A percentile compares a stretch with the other conserved stretches of the same genome.
Evolutionary conservation across 92 coral and sea anemone species (phyloP).

Genomic region (Parazoanthus darwini): DNA sequence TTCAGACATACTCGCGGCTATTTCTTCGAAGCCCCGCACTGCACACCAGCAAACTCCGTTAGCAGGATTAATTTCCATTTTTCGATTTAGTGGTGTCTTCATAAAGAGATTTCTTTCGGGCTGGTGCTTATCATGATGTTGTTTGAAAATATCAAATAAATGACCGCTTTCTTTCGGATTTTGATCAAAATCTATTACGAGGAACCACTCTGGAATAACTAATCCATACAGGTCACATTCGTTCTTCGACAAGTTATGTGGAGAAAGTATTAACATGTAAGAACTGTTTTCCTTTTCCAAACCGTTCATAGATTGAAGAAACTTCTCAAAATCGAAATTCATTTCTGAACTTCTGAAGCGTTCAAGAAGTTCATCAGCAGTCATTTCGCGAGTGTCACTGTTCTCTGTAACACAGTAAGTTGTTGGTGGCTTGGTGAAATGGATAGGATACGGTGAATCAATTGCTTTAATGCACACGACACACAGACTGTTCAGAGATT

Average conservation of each 20-base stretch:
- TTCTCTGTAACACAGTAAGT: conserved; percentile 45
- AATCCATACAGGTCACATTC: conserved; percentile 71
- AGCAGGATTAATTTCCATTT: conserved; percentile 63
- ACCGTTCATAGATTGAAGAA: conserved; percentile 52
- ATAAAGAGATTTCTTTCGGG: conserved; percentile 74
- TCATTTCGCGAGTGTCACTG: conserved; percentile 46
- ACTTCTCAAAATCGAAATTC: conserved; percentile 54
- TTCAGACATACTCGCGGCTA: conserved; percentile 57
- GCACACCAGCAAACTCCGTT: conserved; percentile 85
- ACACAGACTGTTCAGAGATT: conserved; percentile 38
- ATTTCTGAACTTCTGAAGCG: conserved; percentile 44
- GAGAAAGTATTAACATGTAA: conserved; percentile 63
- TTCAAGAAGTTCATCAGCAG: conserved; percentile 39
- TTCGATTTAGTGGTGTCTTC: conserved; percentile 63
- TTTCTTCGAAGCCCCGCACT: conserved; percentile 75
- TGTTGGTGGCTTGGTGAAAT: conserved; percentile 58
- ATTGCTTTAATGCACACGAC: conserved; percentile 60
- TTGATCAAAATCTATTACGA: conserved; percentile 80
- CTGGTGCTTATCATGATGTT: conserved; percentile 67
- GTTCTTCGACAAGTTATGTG: conserved; percentile 48
- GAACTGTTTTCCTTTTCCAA: conserved; percentile 62
- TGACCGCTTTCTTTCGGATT: conserved; percentile 59
- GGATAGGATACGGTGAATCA: conserved; percentile 73
- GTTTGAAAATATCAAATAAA: conserved; percentile 53
- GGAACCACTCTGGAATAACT: conserved; percentile 80